phyloP scores from a whole-genome alignment of 2,888 invertebrate species.

The Lepas anatifera region DNA sequence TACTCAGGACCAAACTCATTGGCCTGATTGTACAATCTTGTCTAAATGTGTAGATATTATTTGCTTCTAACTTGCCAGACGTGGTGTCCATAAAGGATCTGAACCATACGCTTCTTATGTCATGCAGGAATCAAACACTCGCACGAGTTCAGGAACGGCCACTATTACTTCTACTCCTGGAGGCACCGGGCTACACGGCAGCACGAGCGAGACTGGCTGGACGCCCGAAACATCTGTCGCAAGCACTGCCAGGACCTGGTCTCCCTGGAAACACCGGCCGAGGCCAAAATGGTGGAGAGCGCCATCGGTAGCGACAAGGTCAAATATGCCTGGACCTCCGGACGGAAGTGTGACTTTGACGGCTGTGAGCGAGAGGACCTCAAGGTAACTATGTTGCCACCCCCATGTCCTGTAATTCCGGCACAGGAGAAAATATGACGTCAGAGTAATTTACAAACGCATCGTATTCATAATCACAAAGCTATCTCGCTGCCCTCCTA shows the following conservation, averaged over 20 bases:
- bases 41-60: not conserved
- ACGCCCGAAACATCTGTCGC: conserved; percentile 26
- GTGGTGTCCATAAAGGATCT: not conserved
- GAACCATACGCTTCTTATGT: not conserved
- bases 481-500: no score
- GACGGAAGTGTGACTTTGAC: conserved; percentile 83
- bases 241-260: conserved; percentile 26
- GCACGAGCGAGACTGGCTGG: conserved; percentile 26
- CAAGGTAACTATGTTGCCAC: not conserved
- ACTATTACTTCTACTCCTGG: conserved; percentile 27
- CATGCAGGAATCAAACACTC: conserved; percentile 18
- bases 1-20: no score
- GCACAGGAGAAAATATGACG: no score
- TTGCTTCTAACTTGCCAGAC: not conserved
- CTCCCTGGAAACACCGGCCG: conserved; percentile 22
- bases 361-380: conserved; percentile 66
- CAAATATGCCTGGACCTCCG: conserved; percentile 78
- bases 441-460: no score
- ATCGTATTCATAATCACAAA: no score
- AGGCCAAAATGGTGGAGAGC: conserved; percentile 21
- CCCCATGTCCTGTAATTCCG: no score
- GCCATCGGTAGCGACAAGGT: conserved; percentile 21
- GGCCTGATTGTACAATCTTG: no score
- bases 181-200: conserved; percentile 22
- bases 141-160: conserved; percentile 22